phyloP scores from a whole-genome alignment of 2,113 vertebrate species.

The Leptobrachium leishanense region DNA sequence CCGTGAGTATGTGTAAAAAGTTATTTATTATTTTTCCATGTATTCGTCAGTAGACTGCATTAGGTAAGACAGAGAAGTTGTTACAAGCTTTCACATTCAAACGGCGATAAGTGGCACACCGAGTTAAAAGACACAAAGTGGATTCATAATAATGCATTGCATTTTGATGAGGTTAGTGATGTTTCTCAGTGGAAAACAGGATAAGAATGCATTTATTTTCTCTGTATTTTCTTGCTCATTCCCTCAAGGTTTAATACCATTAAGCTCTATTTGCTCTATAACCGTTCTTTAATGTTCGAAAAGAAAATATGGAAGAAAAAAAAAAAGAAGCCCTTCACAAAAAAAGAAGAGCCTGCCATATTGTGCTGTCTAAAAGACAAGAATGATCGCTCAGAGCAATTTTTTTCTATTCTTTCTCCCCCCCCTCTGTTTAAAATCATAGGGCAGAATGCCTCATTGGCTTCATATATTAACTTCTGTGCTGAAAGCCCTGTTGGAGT shows the following conservation, averaged over 20 bases:
- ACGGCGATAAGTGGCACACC: conserved; percentile 37
- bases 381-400: conserved; percentile 53
- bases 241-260: conserved; percentile 54
- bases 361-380: conserved; percentile 40
- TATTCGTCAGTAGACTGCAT: neutral
- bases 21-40: neutral
- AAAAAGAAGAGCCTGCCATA: conserved; percentile 49
- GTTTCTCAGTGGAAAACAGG: conserved; percentile 53
- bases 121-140: conserved; percentile 23
- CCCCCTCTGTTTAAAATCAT: conserved; percentile 44
- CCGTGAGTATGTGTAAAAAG: neutral
- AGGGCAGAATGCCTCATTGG: conserved; percentile 71
- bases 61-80: conserved; percentile 15
- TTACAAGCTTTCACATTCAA: conserved; percentile 52
- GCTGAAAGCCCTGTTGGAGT: conserved; percentile 70
- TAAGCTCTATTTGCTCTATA: conserved; percentile 52
- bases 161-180: conserved; percentile 59
- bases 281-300: conserved; percentile 56
- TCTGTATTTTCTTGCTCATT: conserved; percentile 45
- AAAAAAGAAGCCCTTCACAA: conserved; percentile 35
- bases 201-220: conserved; percentile 50
- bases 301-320: conserved; percentile 44
- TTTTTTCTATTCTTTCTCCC: conserved; percentile 49
- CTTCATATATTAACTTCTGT: conserved; percentile 74
- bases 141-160: conserved; percentile 27